Evolutionary conservation across 2,888 invertebrate species (phyloP).

Genomic region (Synanthedon formicaeformis): DNA sequence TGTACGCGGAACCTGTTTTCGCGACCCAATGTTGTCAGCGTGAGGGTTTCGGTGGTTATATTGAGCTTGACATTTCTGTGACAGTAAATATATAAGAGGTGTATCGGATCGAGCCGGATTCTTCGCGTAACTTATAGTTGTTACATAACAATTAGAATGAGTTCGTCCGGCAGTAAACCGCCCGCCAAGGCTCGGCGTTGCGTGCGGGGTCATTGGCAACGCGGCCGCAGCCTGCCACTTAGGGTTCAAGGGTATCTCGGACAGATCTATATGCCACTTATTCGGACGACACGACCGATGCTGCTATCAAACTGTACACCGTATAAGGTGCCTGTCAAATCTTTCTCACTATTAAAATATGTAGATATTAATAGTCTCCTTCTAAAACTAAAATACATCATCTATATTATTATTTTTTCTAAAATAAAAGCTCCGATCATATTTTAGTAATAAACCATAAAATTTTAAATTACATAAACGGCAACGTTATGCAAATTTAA

Average conservation of each 20-base stretch:
- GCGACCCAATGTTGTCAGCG: constrained; percentile 47
- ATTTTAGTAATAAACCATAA: constrained; percentile 39
- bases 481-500: constrained; percentile 42
- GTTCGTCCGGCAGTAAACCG: constrained; percentile 11
- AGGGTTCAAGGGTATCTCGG: constrained; percentile 68
- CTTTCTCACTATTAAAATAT: too few species aligned
- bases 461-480: constrained; percentile 43
- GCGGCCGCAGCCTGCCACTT: constrained; percentile 70
- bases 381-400: too few species aligned
- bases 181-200: constrained; percentile 45
- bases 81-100: constrained; percentile 18
- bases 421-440: constrained; percentile 10
- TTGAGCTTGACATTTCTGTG: constrained; percentile 23
- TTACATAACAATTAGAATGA: constrained; percentile 64
- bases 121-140: constrained; percentile 44
- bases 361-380: too few species aligned
- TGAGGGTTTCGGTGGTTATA: constrained; percentile 30
- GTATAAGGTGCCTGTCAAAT: too few species aligned
- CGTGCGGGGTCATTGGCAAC: constrained; percentile 73
- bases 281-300: constrained; percentile 8
- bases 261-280: constrained; percentile 47
- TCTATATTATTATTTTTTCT: not conserved
- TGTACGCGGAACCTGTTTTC: constrained; percentile 59
- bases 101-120: constrained; percentile 32
- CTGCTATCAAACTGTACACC: not conserved